Evolutionary conservation across 1,140 invertebrate genomes (phyloP), one percentile per base, ranked within the genome.

Genomic region (Trachymyrmex septentrionalis): DNA sequence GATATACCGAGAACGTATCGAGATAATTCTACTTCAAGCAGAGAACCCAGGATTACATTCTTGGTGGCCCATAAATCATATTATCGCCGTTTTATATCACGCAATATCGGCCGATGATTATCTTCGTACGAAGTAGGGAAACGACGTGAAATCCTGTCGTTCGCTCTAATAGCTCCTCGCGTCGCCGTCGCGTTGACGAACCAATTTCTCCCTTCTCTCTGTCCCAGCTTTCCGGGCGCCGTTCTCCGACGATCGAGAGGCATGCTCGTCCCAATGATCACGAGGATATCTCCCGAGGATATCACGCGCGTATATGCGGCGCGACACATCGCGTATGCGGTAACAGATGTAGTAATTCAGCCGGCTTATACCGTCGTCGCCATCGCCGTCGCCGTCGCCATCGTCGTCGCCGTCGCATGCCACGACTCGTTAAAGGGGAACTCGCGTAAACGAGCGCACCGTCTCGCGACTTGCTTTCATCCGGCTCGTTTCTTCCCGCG

Each of bases 331-430:
- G 64, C 50, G 55, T 66, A 24, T 72, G 44, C 34, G 67, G 75
- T 86, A 86, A 89, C 86, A 88, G 75, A 89, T 89, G 81, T 80
- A 87, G 88, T 89, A 90, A 90, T 90, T 90, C 77, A 85, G 27
- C 72, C 50, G 38, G 21, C 38, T 85, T 78, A 69, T 67, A 78
- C 24, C 69, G 57, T n/a, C 27, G 85, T 21, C 50, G 85, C 24
- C 53, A 38, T 44, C 80, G 80, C 69, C 30, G 30, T 34, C 6
- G 30, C 30, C 30, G 5, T 21, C 50, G 80, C 69, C 30, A 0
- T 34, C 4, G 30, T 5, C 30, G 5, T 21, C 34, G 85, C 24
- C 38, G 55, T 44, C 80, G 80, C 69, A 38, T 82, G 80, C 75
- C 21, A 53, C 21, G 59, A 59, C 72, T 87, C 85, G 66, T 90